Evolutionary conservation across 2,797 vertebrate species (phyloP).

Genomic region (Otolemur crassicaudatus): DNA sequence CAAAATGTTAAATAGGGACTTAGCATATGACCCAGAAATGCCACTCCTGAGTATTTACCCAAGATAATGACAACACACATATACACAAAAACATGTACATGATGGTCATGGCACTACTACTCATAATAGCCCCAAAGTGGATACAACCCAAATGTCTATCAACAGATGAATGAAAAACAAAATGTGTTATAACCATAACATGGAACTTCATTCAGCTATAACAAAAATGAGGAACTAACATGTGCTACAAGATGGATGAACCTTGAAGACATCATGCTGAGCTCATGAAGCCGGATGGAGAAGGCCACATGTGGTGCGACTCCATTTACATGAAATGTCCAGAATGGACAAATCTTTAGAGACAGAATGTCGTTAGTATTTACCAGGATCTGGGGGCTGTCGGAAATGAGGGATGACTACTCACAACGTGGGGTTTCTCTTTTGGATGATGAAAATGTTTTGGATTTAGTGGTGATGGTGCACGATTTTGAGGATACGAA

Average conservation of each 20-base stretch:
- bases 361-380: background rate
- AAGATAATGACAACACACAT: background rate
- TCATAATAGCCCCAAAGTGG: background rate
- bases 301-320: background rate
- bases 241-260: too few species aligned
- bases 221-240: background rate
- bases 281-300: background rate
- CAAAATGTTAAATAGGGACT: background rate
- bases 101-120: background rate
- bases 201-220: background rate
- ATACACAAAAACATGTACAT: background rate
- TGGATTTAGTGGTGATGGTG: background rate
- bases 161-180: background rate
- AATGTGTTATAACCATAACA: background rate
- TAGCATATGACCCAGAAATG: background rate
- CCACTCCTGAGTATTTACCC: background rate
- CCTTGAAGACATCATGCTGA: background rate
- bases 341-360: background rate
- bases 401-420: background rate
- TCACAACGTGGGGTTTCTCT: background rate
- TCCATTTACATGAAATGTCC: background rate
- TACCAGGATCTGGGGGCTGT: background rate
- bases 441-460: background rate
- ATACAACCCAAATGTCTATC: background rate
- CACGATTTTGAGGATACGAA: constrained; percentile 34